Evolutionary conservation across 64 coral and sea anemone genomes (phyloP).

Genomic region (Dendrophyllia cribrosa): DNA sequence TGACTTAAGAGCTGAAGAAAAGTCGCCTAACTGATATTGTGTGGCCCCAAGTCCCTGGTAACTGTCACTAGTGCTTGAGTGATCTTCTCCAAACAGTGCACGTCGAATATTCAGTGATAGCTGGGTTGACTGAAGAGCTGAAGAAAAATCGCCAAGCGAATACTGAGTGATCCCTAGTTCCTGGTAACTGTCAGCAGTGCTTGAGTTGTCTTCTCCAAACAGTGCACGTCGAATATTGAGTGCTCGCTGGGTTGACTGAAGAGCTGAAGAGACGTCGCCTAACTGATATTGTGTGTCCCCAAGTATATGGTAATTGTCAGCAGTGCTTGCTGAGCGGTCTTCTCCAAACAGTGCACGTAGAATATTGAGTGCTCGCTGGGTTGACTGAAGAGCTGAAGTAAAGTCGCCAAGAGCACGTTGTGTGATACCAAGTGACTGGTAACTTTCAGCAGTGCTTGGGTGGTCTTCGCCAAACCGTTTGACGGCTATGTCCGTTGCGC

Average conservation of each 20-base stretch:
- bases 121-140: not conserved
- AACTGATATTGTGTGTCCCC: not conserved
- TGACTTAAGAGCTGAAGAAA: too few species aligned
- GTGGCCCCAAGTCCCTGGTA: not conserved
- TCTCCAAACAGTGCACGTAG: not conserved
- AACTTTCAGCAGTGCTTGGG: not conserved
- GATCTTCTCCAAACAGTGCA: not conserved
- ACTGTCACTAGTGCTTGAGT: not conserved
- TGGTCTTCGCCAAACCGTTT: not conserved
- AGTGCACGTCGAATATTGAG: not conserved
- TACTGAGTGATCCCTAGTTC: not conserved
- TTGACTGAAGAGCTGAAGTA: not conserved
- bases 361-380: not conserved
- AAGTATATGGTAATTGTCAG: not conserved
- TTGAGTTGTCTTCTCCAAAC: not conserved
- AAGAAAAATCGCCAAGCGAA: not conserved
- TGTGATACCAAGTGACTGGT: not conserved
- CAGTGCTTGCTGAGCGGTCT: not conserved
- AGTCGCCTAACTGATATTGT: not conserved
- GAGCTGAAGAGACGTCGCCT: not conserved
- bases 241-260: not conserved
- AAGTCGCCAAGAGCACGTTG: not conserved
- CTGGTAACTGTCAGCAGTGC: not conserved
- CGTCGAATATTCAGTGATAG: not conserved
- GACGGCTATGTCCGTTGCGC: not conserved